Evolutionary conservation across 2,113 vertebrate species (phyloP), one percentile per base, ranked within the genome.

Genomic region (Myrmecobius fasciatus): DNA sequence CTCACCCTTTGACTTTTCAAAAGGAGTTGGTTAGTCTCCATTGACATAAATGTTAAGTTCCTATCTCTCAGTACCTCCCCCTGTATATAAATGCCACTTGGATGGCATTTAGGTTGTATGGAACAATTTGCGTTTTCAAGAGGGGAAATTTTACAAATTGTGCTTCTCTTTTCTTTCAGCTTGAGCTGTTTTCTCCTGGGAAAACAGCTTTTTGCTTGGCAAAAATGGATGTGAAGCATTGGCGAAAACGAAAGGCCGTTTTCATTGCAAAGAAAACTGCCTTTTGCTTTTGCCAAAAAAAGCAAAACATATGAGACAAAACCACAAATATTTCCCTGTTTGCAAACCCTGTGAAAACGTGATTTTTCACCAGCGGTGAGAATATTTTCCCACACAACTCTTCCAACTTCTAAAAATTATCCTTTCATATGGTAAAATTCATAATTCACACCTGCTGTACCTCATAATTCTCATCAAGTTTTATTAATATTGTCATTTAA

Each of bases 181-280:
- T 94, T 96, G 96, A 97, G 98, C 97, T 97, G 96, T 96, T 98
- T 96, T 96, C 98, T 97, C 97, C 96, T 95, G 97, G 97, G 98
- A 97, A 98, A 97, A 97, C 98, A 98, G 98, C 97, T 97, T 98
- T 98, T 97, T 97, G 98, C 98, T 98, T 98, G 98, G 97, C 98
- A 98, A 98, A 98, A 98, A 97, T 97, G 98, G 93, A 98, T 97
- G 97, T 96, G 98, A 97, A 95, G 97, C 98, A 98, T 98, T 97
- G 98, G 97, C 95, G 97, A 96, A 97, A 97, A 97, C 54, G 97
- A 97, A 97, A 98, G 98, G 98, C 98, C 97, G 94, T 97, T 98
- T 97, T 97, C 97, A 92, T 97, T 97, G 98, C 98, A 98, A 97
- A 97, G 98, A 98, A 98, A 98, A 98, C 97, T 98, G 98, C 98